Conservation (phyloP, 2,113 vertebrate species). For the Passerina amoena region DNA sequence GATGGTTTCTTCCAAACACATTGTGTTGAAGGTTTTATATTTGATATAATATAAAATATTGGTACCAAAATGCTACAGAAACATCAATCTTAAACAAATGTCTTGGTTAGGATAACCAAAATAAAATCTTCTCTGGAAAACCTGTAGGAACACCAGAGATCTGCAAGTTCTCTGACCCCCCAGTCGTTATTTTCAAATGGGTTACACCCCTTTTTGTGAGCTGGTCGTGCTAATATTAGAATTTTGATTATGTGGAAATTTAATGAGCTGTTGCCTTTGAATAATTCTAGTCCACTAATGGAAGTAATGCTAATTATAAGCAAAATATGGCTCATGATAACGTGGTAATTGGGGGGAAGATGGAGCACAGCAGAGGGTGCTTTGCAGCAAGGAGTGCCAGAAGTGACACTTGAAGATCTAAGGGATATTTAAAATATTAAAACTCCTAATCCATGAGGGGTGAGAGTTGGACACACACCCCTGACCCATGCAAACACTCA, state of each 20-base stretch:
- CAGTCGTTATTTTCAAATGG: neutral
- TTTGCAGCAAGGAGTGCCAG: neutral
- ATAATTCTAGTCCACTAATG: neutral
- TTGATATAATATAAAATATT: neutral
- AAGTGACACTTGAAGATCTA: neutral
- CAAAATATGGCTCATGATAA: neutral
- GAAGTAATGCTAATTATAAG: slow-evolving; percentile 1
- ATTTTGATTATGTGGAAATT: neutral
- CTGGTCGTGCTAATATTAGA: neutral
- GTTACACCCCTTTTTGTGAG: neutral
- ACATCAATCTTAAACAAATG: neutral
- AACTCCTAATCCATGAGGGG: neutral
- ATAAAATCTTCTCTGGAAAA: neutral
- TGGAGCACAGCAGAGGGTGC: neutral
- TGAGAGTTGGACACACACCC: neutral
- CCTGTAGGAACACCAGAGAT: neutral
- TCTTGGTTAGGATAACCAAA: neutral
- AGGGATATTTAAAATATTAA: neutral
- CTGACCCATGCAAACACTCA: neutral
- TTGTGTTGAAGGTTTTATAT: neutral
- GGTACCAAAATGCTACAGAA: neutral
- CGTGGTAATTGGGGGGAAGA: neutral
- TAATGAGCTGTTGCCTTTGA: neutral
- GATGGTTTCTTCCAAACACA: neutral
- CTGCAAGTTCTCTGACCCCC: neutral